A percentile compares a stretch with the other conserved stretches of the same genome.
These are phyloP conservation scores for Diloba caeruleocephala DNA, from an alignment of 2,888 invertebrate genomes.

Conservation along the genomic window DNA sequence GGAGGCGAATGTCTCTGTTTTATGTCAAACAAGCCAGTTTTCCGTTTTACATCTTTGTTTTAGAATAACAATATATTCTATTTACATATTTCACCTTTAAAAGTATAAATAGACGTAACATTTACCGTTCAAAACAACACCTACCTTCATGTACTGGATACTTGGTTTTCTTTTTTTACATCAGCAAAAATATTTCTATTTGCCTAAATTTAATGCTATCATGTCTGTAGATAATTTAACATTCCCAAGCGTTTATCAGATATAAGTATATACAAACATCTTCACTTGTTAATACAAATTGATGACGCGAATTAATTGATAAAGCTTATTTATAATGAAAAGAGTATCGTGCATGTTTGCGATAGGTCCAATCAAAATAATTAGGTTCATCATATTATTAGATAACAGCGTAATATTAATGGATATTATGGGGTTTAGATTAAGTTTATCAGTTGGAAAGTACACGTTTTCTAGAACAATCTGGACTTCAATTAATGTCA, in stretches of 20 bases:
- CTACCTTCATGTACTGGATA: too few species aligned
- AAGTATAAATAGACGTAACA: too few species aligned
- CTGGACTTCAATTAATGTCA: slow-evolving; percentile 8
- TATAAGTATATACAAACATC: too few species aligned
- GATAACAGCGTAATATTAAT: slow-evolving; percentile 9
- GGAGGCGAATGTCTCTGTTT: slow-evolving; percentile 14
- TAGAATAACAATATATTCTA: neutral
- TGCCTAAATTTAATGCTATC: too few species aligned
- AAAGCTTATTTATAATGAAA: neutral
- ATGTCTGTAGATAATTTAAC: too few species aligned
- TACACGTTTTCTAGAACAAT: neutral
- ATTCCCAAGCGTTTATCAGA: too few species aligned
- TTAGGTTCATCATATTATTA: neutral
- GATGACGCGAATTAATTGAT: slow-evolving; percentile 3
- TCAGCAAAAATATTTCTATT: too few species aligned
- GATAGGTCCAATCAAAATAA: slow-evolving; percentile 32
- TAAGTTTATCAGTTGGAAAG: slow-evolving; percentile 20
- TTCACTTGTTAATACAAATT: neutral
- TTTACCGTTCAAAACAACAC: too few species aligned
- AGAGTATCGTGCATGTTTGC: slow-evolving; percentile 17
- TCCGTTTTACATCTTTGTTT: slow-evolving; percentile 14
- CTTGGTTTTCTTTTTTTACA: too few species aligned
- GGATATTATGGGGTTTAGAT: slow-evolving; percentile 19
- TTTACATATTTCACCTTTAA: too few species aligned
- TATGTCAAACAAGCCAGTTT: neutral